Base-by-base conservation (phyloP, 2,113 vertebrate genomes). In the Pseudolaguvia tuberculata region DNA sequence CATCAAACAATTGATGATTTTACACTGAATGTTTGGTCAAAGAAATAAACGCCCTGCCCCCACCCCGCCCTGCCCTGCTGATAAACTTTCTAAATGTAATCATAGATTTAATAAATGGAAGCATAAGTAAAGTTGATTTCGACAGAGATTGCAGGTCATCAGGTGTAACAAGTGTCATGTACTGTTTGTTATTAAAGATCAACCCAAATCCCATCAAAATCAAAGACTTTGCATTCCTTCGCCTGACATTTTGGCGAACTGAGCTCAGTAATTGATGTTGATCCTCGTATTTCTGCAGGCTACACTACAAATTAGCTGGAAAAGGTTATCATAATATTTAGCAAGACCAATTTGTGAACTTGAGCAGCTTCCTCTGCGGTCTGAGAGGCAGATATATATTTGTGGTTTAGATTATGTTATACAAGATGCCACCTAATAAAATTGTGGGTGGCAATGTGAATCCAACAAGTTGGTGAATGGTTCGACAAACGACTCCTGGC, bases 281-380 rank as follows among this genome's bases (percentile, higher is more conserved):
- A 92, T 92, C 89, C 90, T 89, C 88, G 86, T 89, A 90, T 89
- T 88, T 90, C 88, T 87, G 89, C 89, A 91, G 89, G 85, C 92
- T 92, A 89, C 88, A 89, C 88, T 90, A 92, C 92, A 94, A 94
- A 94, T 94, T 92, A 93, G 89, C 93, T 90, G 88, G 91, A 94
- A 94, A 94, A 93, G 93, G 92, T 94, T 93, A 94, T 93, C 93
- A 93, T 92, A 94, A 94, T 94, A 94, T 94, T 94, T 93, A 93
- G 88, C 90, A 91, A 89, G 87, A 88, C 88, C 91, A 89, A 91
- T 92, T 92, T 83, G 89, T 89, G 87, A 88, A 89, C 81, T 89
- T 91, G 86, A 91, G 91, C 90, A 91, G 83, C 87, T 91, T 76
- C 58, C 88, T 85, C 91, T 84, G 83, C 88, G 87, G 90, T 86